Evolutionary conservation across 2,113 vertebrate species (phyloP).

Genomic region (Leiothrix lutea): DNA sequence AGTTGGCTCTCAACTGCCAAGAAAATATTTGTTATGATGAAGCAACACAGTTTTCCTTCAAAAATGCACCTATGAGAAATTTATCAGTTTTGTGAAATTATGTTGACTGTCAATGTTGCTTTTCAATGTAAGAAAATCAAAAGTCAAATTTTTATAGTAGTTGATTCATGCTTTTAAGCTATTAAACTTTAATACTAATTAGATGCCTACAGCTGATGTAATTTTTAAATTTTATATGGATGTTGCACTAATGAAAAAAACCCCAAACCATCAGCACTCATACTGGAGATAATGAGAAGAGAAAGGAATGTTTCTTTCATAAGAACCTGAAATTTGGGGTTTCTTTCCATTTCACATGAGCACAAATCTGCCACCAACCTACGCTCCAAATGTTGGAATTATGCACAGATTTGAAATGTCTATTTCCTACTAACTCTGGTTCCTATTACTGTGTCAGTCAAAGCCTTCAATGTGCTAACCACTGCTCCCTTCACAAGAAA

Average conservation of each 20-base stretch:
- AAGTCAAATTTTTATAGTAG: background rate
- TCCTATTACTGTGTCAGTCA: background rate
- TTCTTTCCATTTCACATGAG: conserved; percentile 23
- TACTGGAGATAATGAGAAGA: background rate
- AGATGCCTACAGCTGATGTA: background rate
- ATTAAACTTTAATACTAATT: background rate
- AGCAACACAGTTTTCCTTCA: background rate
- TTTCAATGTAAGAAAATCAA: background rate
- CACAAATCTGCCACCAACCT: conserved; percentile 6
- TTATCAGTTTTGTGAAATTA: background rate
- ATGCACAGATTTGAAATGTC: background rate
- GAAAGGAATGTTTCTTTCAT: background rate
- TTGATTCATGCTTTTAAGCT: background rate
- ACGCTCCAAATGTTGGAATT: conserved; percentile 29
- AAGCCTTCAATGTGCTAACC: background rate
- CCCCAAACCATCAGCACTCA: background rate
- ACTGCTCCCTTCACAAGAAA: background rate
- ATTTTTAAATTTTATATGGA: background rate
- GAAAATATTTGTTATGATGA: background rate
- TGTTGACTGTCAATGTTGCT: background rate
- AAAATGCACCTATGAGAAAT: background rate
- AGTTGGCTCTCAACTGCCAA: background rate
- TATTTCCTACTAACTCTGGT: background rate
- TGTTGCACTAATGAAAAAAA: background rate
- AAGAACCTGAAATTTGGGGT: background rate